Percentiles rank a stretch among this genome's conserved stretches.
phyloP scores from a whole-genome alignment of 2,113 vertebrate species.

The Tupaia tana region DNA sequence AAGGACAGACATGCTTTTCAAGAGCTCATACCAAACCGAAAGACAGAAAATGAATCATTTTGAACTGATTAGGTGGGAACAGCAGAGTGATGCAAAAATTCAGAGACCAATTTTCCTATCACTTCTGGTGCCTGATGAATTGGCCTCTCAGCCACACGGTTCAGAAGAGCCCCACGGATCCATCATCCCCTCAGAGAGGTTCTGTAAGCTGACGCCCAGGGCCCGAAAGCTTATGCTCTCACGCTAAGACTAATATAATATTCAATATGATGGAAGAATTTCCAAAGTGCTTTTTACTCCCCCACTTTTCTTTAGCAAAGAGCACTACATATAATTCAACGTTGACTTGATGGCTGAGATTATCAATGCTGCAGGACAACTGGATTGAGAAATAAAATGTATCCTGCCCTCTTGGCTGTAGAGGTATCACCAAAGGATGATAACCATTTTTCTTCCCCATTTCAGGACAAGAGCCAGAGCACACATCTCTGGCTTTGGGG shows the following conservation, averaged over 20 bases:
- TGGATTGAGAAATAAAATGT: slow-evolving; percentile 19
- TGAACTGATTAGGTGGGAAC: slow-evolving; percentile 8
- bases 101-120: background rate
- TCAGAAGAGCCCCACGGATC: background rate
- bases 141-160: background rate
- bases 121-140: background rate
- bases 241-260: background rate
- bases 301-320: background rate
- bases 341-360: background rate
- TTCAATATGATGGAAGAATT: background rate
- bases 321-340: background rate
- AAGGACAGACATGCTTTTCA: background rate
- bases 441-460: background rate
- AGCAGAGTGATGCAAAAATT: slow-evolving; percentile 25
- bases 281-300: background rate
- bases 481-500: background rate
- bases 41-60: slow-evolving; percentile 12
- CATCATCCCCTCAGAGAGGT: background rate
- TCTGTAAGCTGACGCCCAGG: too few species aligned
- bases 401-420: background rate
- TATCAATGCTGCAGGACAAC: background rate
- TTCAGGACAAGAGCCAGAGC: background rate
- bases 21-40: background rate
- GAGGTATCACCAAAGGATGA: background rate
- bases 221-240: background rate